phyloP scores from a whole-genome alignment of 2,113 vertebrate species.

The Callipepla squamata region DNA sequence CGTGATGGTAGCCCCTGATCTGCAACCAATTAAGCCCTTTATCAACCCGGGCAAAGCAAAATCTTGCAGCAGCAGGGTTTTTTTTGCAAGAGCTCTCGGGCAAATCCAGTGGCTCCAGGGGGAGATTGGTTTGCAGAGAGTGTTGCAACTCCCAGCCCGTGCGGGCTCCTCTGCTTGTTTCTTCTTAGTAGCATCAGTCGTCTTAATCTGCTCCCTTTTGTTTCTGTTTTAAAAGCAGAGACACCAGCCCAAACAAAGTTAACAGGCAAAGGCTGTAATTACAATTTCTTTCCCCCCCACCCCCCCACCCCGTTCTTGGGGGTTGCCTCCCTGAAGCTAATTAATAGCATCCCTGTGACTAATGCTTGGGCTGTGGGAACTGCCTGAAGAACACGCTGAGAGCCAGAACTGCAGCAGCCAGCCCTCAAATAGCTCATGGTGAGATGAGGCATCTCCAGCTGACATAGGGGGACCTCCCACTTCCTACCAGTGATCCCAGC shows the following conservation, averaged over 20 bases:
- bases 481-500: not conserved
- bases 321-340: not conserved
- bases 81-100: not conserved
- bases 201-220: not conserved
- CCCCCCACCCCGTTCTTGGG: not conserved
- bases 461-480: accelerated
- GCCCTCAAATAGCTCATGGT: not conserved
- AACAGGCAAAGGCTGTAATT: not conserved
- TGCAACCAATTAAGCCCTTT: slow-evolving; percentile 31
- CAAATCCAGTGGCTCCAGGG: not conserved
- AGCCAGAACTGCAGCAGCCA: not conserved
- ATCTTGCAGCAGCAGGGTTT: not conserved
- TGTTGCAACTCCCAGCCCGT: not conserved
- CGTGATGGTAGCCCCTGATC: slow-evolving; percentile 15
- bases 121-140: not conserved
- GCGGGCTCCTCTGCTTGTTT: not conserved
- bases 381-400: accelerated
- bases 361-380: not conserved
- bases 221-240: not conserved
- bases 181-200: not conserved
- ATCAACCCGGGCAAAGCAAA: not conserved
- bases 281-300: not conserved
- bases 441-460: not conserved
- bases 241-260: not conserved
- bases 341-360: not conserved